phyloP scores from a whole-genome alignment of 2,113 vertebrate species.

The Poeciliopsis turrubarensis region DNA sequence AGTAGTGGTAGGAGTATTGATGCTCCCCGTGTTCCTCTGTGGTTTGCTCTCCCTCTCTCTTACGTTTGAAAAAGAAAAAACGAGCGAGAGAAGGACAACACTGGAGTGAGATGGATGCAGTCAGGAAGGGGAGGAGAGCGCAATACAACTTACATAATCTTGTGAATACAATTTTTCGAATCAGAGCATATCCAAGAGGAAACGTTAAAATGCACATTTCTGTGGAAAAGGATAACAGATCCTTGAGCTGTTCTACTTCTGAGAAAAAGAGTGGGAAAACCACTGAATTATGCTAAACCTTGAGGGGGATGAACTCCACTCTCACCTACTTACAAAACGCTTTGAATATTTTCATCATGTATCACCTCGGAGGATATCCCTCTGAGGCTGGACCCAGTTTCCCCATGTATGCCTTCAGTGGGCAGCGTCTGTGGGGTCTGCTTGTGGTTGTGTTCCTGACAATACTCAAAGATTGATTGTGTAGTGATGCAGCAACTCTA shows the following conservation, averaged over 20 bases:
- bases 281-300: conserved; percentile 19
- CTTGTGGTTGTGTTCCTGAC: conserved; percentile 23
- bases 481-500: conserved; percentile 6
- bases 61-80: conserved; percentile 37
- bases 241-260: neutral
- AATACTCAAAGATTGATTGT: conserved; percentile 2
- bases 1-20: conserved; percentile 43
- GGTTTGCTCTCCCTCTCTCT: conserved; percentile 28
- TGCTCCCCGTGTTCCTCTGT: conserved; percentile 41
- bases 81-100: neutral
- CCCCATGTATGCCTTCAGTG: conserved; percentile 6
- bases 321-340: conserved; percentile 31
- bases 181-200: neutral
- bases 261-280: conserved; percentile 6
- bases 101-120: neutral
- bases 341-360: conserved; percentile 38
- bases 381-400: conserved; percentile 27
- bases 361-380: conserved; percentile 31
- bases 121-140: neutral
- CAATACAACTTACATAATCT: neutral
- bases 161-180: conserved; percentile 7
- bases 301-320: conserved; percentile 25
- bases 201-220: conserved; percentile 1
- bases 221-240: conserved; percentile 5
- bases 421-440: conserved; percentile 5